phyloP scores from a whole-genome alignment of 2,888 invertebrate genomes.

The Chydorus sphaericus region DNA sequence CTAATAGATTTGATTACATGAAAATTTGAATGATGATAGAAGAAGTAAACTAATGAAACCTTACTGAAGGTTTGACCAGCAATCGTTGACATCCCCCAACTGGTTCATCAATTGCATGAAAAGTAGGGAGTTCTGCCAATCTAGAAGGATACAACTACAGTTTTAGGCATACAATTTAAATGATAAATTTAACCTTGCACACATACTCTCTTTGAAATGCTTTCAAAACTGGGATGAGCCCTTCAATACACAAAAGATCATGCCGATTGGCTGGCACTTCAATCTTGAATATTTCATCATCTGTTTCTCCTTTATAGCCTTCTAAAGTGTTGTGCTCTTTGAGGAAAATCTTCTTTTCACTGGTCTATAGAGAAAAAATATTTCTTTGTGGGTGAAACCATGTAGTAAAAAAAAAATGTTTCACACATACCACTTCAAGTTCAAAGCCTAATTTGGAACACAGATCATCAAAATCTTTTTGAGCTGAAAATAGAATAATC shows the following conservation, averaged over 20 bases:
- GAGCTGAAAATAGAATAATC: conserved; percentile 42
- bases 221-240: conserved; percentile 65
- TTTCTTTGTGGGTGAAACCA: too few species aligned
- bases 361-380: conserved; percentile 82
- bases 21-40: background rate
- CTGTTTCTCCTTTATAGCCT: conserved; percentile 47
- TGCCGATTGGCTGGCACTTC: conserved; percentile 98
- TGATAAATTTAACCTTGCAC: too few species aligned
- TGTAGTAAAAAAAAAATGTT: too few species aligned
- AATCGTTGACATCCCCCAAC: conserved; percentile 28
- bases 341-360: conserved; percentile 75
- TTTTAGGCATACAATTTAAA: too few species aligned
- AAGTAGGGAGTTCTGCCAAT: conserved; percentile 52
- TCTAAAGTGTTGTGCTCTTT: conserved; percentile 64
- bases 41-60: conserved; percentile 13
- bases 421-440: conserved; percentile 75
- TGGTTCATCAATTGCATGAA: conserved; percentile 34
- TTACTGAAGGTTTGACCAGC: conserved; percentile 30
- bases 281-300: conserved; percentile 78
- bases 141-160: too few species aligned
- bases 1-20: conserved; percentile 24
- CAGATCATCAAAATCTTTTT: conserved; percentile 85
- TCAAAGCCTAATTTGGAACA: conserved; percentile 97
- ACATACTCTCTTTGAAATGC: conserved; percentile 74
- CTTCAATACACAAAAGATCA: conserved; percentile 90